These are phyloP conservation scores for Drosophila macrothrix DNA, from an alignment of 2,888 invertebrate species.

Conservation along the genomic window DNA sequence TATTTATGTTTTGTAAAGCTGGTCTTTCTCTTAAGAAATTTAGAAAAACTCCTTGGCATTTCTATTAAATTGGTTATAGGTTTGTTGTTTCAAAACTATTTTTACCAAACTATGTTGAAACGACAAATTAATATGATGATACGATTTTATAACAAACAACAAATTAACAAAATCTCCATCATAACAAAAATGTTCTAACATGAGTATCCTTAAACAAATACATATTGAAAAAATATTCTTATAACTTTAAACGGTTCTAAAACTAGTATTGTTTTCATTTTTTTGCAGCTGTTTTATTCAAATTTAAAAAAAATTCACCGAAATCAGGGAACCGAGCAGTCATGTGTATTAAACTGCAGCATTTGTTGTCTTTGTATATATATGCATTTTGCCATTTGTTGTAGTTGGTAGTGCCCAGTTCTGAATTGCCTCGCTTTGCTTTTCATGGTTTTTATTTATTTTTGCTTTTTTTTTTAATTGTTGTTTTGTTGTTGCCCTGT, in stretches of 20 bases:
- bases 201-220: neutral
- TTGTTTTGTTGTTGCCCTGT: slow-evolving; percentile 22
- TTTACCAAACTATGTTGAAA: no score
- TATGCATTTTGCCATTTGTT: slow-evolving; percentile 26
- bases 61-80: neutral
- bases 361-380: slow-evolving; percentile 10
- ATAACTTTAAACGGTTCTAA: neutral
- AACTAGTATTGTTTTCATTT: neutral
- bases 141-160: neutral
- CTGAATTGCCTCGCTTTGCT: slow-evolving; percentile 29
- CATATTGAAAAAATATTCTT: neutral
- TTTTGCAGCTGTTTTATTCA: neutral
- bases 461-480: slow-evolving; percentile 8
- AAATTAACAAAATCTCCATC: neutral
- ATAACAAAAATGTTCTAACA: neutral
- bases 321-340: neutral
- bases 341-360: neutral
- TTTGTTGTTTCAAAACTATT: no score
- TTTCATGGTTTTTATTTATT: slow-evolving; percentile 5
- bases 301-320: no score
- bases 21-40: neutral
- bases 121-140: neutral
- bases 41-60: neutral
- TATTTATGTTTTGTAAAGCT: neutral
- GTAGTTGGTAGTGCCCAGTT: slow-evolving; percentile 26